A percentile compares a stretch with the other conserved stretches of the same genome.
These are phyloP conservation scores for Rhombomys opimus DNA, from an alignment of 2,113 vertebrate genomes.

Conservation along the genomic window DNA sequence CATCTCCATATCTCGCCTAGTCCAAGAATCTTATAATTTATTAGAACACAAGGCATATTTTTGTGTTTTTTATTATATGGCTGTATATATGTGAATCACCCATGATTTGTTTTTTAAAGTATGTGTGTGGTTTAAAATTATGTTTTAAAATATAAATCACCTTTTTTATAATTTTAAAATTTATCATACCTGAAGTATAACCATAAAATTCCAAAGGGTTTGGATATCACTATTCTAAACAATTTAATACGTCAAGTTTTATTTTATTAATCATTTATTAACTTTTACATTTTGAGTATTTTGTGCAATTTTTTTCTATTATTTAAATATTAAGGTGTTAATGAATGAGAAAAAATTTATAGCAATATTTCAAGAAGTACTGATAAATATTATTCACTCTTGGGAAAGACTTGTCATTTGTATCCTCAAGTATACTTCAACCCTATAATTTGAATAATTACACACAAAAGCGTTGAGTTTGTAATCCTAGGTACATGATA, in stretches of 20 bases:
- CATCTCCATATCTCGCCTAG: not conserved
- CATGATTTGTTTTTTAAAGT: conserved; percentile 6
- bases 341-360: conserved; percentile 17
- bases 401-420: not conserved
- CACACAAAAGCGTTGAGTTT: conserved; percentile 54
- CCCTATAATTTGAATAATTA: conserved; percentile 40
- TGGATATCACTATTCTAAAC: not conserved
- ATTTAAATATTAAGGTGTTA: not conserved
- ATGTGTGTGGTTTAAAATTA: not conserved
- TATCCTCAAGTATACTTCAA: conserved; percentile 50
- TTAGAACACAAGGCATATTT: conserved; percentile 6
- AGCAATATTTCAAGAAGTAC: conserved; percentile 21
- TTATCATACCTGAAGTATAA: conserved; percentile 42
- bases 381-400: conserved; percentile 35
- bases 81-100: not conserved
- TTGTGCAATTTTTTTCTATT: conserved; percentile 53
- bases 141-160: conserved; percentile 31
- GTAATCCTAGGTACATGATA: conserved; percentile 41
- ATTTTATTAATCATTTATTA: conserved; percentile 33
- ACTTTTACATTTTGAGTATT: conserved; percentile 31
- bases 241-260: conserved; percentile 26
- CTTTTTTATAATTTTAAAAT: not conserved
- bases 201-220: conserved; percentile 13
- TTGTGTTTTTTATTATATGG: not conserved
- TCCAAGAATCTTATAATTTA: conserved; percentile 1